Evolutionary conservation across 2,888 invertebrate genomes (phyloP).

Genomic region (Ochropleura leucogaster): DNA sequence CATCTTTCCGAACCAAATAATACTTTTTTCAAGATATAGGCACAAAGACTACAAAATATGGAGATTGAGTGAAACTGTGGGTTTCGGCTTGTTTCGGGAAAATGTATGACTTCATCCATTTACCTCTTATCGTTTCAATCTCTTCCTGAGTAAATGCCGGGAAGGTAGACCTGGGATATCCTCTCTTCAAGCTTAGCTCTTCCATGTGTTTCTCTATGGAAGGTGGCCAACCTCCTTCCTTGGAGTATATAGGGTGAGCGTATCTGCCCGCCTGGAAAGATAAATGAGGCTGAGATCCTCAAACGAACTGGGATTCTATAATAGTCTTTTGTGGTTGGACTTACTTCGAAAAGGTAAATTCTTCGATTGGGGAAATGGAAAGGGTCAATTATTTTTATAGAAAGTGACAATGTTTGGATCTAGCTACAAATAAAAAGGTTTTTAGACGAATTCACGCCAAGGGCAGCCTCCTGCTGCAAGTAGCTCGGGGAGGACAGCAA

Average conservation of each 20-base stretch:
- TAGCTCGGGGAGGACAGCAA: no score
- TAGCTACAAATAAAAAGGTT: no score
- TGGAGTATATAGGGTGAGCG: constrained; percentile 83
- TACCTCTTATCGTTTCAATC: constrained; percentile 78
- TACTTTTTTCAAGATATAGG: no score
- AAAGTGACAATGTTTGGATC: no score
- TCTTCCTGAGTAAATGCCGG: constrained; percentile 84
- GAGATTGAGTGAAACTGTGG: no score
- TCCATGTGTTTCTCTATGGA: constrained; percentile 80
- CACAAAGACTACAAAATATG: no score
- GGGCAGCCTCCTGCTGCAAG: no score
- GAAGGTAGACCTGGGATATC: constrained; percentile 81
- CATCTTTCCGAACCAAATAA: no score
- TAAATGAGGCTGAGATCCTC: neutral
- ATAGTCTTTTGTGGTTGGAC: neutral
- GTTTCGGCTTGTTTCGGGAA: neutral
- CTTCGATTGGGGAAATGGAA: neutral
- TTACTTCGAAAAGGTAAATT: neutral
- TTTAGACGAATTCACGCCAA: no score
- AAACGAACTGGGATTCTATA: neutral
- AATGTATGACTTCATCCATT: neutral
- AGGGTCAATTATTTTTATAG: no score
- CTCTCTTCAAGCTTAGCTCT: constrained; percentile 81
- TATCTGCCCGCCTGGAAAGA: constrained; percentile 79
- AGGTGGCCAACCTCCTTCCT: constrained; percentile 88